Conservation (phyloP, 2,888 invertebrate species). For the Bruchidius siliquastri region DNA sequence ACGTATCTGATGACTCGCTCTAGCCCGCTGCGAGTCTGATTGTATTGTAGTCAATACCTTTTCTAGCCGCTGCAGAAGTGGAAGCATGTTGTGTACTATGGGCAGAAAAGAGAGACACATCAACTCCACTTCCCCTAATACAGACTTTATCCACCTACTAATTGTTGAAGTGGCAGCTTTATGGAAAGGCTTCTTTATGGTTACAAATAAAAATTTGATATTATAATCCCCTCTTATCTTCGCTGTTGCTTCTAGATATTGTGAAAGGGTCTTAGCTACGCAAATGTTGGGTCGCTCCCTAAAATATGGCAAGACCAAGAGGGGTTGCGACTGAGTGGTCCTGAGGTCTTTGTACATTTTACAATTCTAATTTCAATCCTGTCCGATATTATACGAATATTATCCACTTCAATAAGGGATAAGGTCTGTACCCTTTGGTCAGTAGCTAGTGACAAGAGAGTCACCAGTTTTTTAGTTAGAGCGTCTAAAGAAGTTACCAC, state of each 20-base stretch:
- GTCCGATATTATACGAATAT: conserved; percentile 1
- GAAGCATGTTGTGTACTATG: conserved; percentile 28
- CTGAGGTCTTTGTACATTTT: conserved; percentile 10
- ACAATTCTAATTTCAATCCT: conserved; percentile 9
- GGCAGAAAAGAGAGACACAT: conserved; percentile 21
- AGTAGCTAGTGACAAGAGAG: conserved; percentile 9
- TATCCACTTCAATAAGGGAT: conserved; percentile 6
- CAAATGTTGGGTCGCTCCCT: conserved; percentile 9
- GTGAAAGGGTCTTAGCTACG: conserved; percentile 6
- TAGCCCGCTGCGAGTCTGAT: conserved; percentile 26
- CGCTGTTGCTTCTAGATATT: conserved; percentile 10
- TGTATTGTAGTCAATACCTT: conserved; percentile 21
- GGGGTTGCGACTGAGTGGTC: too few relatives aligned
- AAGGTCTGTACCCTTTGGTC: conserved; percentile 13
- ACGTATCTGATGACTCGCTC: conserved; percentile 19
- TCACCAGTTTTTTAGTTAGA: conserved; percentile 7
- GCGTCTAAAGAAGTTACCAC: conserved; percentile 2
- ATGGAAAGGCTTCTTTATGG: background rate
- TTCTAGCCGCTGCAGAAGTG: conserved; percentile 24
- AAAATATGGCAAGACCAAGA: conserved; percentile 15
- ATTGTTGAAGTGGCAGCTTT: conserved; percentile 4
- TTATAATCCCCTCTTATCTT: conserved; percentile 2
- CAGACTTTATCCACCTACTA: conserved; percentile 13
- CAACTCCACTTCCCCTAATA: conserved; percentile 22
- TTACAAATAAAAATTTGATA: background rate